Evolutionary conservation across 2,888 invertebrate genomes (phyloP).

Genomic region (Aquatica leii): DNA sequence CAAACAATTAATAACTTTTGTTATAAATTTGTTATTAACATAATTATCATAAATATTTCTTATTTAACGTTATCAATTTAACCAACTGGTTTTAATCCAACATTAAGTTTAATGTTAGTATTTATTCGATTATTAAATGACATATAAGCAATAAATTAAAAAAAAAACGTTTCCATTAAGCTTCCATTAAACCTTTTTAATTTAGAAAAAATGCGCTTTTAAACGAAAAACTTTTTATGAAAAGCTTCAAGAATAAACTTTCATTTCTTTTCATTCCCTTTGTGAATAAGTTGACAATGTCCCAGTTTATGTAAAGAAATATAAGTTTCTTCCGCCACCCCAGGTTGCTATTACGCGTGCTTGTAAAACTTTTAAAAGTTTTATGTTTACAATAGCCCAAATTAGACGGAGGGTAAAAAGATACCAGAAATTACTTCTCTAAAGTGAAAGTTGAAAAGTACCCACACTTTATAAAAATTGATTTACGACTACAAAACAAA

Average conservation of each 20-base stretch:
- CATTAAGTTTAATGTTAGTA: too few species aligned
- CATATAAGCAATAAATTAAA: background rate
- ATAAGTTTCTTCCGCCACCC: slow-evolving; percentile 37
- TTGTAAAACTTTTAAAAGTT: slow-evolving; percentile 47
- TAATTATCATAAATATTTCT: background rate
- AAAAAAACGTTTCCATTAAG: background rate
- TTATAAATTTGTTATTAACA: background rate
- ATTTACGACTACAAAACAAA: slow-evolving; percentile 50
- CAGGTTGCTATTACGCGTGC: slow-evolving; percentile 41
- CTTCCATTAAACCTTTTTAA: slow-evolving; percentile 20
- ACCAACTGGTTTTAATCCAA: too few species aligned
- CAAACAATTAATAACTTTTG: slow-evolving; percentile 3
- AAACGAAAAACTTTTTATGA: slow-evolving; percentile 23
- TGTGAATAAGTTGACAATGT: slow-evolving; percentile 38
- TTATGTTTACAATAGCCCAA: slow-evolving; percentile 53
- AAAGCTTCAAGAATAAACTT: slow-evolving; percentile 36
- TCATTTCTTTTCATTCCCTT: slow-evolving; percentile 38
- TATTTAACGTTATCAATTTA: too few species aligned
- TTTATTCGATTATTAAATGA: background rate
- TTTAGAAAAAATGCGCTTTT: slow-evolving; percentile 22
- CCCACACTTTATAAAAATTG: slow-evolving; percentile 57
- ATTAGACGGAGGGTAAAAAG: slow-evolving; percentile 52
- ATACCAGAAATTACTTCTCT: slow-evolving; percentile 49
- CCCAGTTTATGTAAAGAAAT: slow-evolving; percentile 38
- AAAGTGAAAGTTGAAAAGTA: slow-evolving; percentile 59